Percentiles rank a stretch among this genome's conserved stretches.
These are phyloP conservation scores for Schrankia costaestrigalis DNA, from an alignment of 2,888 invertebrate species.

Conservation along the genomic window DNA sequence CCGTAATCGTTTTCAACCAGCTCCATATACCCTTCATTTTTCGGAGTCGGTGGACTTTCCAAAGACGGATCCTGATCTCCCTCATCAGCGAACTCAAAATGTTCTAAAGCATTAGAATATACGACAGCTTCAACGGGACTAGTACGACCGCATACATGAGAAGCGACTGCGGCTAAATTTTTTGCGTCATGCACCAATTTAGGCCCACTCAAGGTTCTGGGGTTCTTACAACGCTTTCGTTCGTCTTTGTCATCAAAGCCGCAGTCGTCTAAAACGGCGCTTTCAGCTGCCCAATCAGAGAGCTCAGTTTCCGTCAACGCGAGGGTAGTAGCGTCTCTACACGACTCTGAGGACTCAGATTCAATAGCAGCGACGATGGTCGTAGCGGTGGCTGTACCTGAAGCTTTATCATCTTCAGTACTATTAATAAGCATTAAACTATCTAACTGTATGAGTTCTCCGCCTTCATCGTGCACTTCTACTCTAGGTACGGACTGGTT, in stretches of 20 bases:
- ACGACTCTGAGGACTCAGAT: slow-evolving; percentile 83
- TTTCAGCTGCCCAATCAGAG: slow-evolving; percentile 94
- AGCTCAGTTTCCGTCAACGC: slow-evolving; percentile 91
- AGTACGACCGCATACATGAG: slow-evolving; percentile 69
- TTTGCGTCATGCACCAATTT: slow-evolving; percentile 64
- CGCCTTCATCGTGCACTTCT: slow-evolving; percentile 87
- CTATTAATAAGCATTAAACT: slow-evolving; percentile 77
- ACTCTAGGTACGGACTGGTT: slow-evolving; percentile 83
- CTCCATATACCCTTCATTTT: slow-evolving; percentile 69
- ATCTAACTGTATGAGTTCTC: slow-evolving; percentile 83
- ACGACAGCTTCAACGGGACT: slow-evolving; percentile 53
- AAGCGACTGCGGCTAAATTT: slow-evolving; percentile 59
- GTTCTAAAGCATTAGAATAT: slow-evolving; percentile 83
- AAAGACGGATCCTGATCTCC: slow-evolving; percentile 89
- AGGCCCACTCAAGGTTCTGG: slow-evolving; percentile 57
- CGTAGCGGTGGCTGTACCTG: slow-evolving; percentile 64
- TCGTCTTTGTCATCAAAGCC: slow-evolving; percentile 69
- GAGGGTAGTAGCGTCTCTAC: slow-evolving; percentile 85
- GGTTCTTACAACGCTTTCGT: slow-evolving; percentile 52
- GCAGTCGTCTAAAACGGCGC: slow-evolving; percentile 88
- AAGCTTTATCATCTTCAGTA: slow-evolving; percentile 51
- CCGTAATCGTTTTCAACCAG: slow-evolving; percentile 70
- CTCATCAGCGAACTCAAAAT: slow-evolving; percentile 93
- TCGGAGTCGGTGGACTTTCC: slow-evolving; percentile 69
- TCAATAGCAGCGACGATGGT: slow-evolving; percentile 61